Percentiles rank a stretch among this genome's conserved stretches.
These are phyloP conservation scores for Andrena dorsata DNA, from an alignment of 2,888 invertebrate species.

Conservation along the genomic window DNA sequence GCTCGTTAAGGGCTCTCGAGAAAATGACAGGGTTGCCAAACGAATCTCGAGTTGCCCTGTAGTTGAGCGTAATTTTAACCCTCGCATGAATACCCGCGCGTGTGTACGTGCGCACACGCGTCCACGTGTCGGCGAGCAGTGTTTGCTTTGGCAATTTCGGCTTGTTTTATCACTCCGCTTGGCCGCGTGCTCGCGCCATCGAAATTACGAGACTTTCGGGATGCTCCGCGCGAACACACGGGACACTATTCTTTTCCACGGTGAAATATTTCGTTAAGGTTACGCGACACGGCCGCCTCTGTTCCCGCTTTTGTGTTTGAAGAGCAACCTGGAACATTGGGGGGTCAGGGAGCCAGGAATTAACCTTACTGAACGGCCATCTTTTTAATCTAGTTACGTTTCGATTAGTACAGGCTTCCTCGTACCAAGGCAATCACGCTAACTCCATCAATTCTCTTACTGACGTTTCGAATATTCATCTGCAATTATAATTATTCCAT, in stretches of 20 bases:
- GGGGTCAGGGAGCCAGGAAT: neutral
- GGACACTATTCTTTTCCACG: neutral
- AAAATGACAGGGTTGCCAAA: constrained; percentile 74
- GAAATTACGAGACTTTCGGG: constrained; percentile 44
- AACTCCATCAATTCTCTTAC: too few relatives aligned
- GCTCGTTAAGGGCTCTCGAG: constrained; percentile 73
- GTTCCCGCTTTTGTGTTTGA: neutral
- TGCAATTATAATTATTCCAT: too few relatives aligned
- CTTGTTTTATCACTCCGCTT: constrained; percentile 39
- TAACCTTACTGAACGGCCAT: too few relatives aligned
- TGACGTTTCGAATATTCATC: too few relatives aligned
- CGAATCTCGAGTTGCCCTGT: constrained; percentile 65
- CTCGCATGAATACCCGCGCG: constrained; percentile 5
- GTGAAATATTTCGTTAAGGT: constrained; percentile 16
- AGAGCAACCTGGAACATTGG: neutral
- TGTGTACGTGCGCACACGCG: neutral
- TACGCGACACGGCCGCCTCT: constrained; percentile 21
- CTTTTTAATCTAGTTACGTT: neutral
- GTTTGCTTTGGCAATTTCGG: constrained; percentile 57
- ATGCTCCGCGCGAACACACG: neutral
- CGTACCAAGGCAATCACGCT: too few relatives aligned
- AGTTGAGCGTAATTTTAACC: constrained; percentile 68
- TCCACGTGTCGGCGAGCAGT: neutral
- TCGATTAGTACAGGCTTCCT: neutral
- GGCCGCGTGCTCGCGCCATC: constrained; percentile 19